Conservation (phyloP, 2,113 vertebrate genomes). For the Poeciliopsis retropinna region DNA sequence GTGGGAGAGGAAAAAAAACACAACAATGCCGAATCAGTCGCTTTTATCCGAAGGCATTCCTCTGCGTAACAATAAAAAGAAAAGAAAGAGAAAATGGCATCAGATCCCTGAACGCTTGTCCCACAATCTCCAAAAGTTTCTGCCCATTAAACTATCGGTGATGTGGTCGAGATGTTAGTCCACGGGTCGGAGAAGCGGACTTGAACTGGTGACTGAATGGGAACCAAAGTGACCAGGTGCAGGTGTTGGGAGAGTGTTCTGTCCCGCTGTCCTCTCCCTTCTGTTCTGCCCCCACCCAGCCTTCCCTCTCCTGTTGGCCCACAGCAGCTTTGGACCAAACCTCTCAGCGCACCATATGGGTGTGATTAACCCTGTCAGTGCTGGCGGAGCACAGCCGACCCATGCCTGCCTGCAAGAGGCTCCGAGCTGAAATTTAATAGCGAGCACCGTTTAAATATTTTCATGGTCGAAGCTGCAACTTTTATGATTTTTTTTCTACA, state of each 20-base stretch:
- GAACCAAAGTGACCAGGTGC: conserved; percentile 69
- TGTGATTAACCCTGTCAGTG: conserved; percentile 74
- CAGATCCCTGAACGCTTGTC: conserved; percentile 29
- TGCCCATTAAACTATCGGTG: conserved; percentile 24
- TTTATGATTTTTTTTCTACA: no score
- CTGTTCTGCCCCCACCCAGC: conserved; percentile 72
- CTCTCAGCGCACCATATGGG: conserved; percentile 76
- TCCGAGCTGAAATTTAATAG: background rate
- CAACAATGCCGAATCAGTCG: conserved; percentile 11
- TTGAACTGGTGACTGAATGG: conserved; percentile 14
- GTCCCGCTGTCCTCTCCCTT: conserved; percentile 71
- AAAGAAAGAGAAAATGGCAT: background rate
- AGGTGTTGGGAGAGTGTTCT: conserved; percentile 69
- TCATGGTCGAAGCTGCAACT: background rate
- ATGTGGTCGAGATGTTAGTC: conserved; percentile 24
- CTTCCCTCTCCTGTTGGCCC: conserved; percentile 71
- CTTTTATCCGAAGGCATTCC: conserved; percentile 25
- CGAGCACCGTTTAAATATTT: background rate
- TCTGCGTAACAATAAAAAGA: conserved; percentile 14
- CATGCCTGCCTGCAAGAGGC: background rate
- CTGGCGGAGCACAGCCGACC: conserved; percentile 19
- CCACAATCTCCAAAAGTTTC: conserved; percentile 48
- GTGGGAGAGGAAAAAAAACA: background rate
- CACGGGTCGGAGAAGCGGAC: conserved; percentile 27
- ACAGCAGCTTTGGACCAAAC: conserved; percentile 74